Base-by-base conservation (phyloP, 2,797 vertebrate species). In the Chanos chanos region DNA sequence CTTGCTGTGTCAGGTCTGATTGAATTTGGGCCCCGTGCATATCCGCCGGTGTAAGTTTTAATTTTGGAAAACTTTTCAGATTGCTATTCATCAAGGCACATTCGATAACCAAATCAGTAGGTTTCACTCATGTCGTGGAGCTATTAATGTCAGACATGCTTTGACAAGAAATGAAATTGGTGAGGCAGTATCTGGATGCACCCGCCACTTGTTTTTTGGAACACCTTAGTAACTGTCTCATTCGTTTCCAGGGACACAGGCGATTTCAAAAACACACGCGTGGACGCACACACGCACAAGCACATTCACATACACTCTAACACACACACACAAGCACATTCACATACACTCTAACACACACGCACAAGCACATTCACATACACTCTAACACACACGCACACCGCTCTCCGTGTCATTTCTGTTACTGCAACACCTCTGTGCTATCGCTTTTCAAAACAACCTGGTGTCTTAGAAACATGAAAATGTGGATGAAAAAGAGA, bases 151-250 rank as follows among this genome's bases (percentile, higher is more conserved):
- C 7, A 12, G 25, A 34, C 54, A 7, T 59, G 63, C 21, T 10
- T 31, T 5, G 39, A 24, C 48, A 30, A 28, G 47, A 52, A 10
- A 43, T 12, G 45, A 48, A 48, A 31, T 28, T 8, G 24, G 22
- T 19, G 15, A 1, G 1, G 21, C 36, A 10, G 21, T n/a, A 33
- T 18, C 24, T 8, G 5, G 12, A 43, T 40, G 31, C 57, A 19
- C 41, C 21, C 24, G 6, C 9, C 24, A 30, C 55, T 45, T 52
- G 21, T 58, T 9, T 44, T 28, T 13, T 13, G 30, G 16, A 59
- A 31, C 7, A 13, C 56, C 47, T 48, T 66, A 52, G 60, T 59
- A 60, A 66, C 60, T 54, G 56, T 2, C 10, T 31, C 31, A 47
- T 25, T 40, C 66, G 36, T 10, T 22, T 22, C 9, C 25, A 24